These are phyloP conservation scores for Apogon hyalosoma DNA, from an alignment of 2,797 vertebrate genomes.

Conservation along the genomic window DNA sequence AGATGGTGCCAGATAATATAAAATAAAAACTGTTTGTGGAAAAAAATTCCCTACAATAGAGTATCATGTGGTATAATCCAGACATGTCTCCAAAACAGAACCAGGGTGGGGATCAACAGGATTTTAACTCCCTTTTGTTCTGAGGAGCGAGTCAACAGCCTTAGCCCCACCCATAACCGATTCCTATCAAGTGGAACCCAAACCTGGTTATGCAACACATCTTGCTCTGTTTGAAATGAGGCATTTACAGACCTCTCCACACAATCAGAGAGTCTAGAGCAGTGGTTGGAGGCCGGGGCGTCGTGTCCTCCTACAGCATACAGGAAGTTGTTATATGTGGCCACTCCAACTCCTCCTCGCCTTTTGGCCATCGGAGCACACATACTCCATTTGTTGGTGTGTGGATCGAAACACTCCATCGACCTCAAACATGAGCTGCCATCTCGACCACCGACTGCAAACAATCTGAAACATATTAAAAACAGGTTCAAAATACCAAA, in stretches of 20 bases:
- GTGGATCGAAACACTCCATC: constrained; percentile 97
- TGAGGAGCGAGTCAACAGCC: not conserved
- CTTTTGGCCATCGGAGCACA: constrained; percentile 96
- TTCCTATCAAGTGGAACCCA: constrained; percentile 3
- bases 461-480: constrained; percentile 83
- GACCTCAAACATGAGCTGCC: constrained; percentile 96
- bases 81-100: constrained; percentile 47
- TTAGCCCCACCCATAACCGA: constrained; percentile 6
- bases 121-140: constrained; percentile 36
- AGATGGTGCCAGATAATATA: constrained; percentile 75
- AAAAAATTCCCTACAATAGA: constrained; percentile 15
- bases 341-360: constrained; percentile 93
- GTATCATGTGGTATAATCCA: constrained; percentile 1
- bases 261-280: constrained; percentile 93
- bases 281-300: constrained; percentile 95
- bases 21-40: constrained; percentile 34
- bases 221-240: constrained; percentile 17
- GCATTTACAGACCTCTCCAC: constrained; percentile 90
- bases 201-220: constrained; percentile 9
- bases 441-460: constrained; percentile 94
- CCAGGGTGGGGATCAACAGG: constrained; percentile 33
- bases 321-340: constrained; percentile 94
- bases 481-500: not conserved
- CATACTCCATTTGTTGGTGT: constrained; percentile 98
- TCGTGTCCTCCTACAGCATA: constrained; percentile 97